Percentiles rank a stretch among this genome's conserved stretches.
phyloP scores from a whole-genome alignment of 64 coral and sea anemone genomes.

The Platygyra sinensis region DNA sequence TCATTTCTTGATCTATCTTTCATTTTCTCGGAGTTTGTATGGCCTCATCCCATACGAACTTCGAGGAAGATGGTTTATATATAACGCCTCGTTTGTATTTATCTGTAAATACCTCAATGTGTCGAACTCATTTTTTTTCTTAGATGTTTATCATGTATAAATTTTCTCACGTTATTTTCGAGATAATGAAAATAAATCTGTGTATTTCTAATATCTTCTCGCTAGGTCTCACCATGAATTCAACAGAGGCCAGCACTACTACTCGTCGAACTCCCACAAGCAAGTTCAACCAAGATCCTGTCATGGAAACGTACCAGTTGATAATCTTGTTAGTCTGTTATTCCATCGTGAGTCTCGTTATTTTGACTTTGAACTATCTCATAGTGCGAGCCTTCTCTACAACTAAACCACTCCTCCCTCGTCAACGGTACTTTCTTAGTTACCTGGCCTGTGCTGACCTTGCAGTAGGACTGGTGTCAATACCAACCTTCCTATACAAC shows the following conservation, averaged over 20 bases:
- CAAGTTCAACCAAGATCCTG: slow-evolving; percentile 34
- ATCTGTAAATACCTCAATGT: no score
- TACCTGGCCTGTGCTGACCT: slow-evolving; percentile 44
- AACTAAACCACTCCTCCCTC: slow-evolving; percentile 22
- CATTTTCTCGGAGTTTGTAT: no score
- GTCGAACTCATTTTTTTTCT: no score
- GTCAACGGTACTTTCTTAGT: slow-evolving; percentile 8
- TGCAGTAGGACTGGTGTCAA: slow-evolving; percentile 43
- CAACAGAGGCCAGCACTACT: neutral
- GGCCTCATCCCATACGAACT: no score
- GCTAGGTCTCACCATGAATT: slow-evolving; percentile 25
- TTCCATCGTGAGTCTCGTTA: slow-evolving; percentile 19
- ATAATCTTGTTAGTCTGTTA: slow-evolving; percentile 37
- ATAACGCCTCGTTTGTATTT: no score
- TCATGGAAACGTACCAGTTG: slow-evolving; percentile 27
- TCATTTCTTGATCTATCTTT: no score
- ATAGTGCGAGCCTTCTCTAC: slow-evolving; percentile 37
- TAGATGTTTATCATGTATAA: no score
- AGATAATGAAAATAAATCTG: no score
- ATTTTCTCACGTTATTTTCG: no score
- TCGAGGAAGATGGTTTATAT: no score
- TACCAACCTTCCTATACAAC: slow-evolving; percentile 62
- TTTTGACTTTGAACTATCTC: slow-evolving; percentile 51
- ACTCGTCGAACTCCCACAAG: neutral
- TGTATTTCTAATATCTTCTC: no score